phyloP scores from a whole-genome alignment of 2,113 vertebrate genomes.

The Python bivittatus region DNA sequence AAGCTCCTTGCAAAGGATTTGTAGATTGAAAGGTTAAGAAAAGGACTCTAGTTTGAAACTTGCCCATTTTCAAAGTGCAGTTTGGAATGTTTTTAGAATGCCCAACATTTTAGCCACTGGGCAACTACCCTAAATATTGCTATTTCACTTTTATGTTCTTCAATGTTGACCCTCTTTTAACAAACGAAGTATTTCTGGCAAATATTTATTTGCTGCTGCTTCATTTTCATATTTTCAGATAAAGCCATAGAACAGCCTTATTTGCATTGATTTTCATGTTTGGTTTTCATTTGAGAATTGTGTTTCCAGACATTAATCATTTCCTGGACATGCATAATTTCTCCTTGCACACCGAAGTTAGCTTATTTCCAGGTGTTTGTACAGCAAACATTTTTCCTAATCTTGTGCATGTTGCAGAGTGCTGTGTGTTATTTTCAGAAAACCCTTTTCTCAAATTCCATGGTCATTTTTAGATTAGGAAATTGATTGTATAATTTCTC shows the following conservation, averaged over 20 bases:
- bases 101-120: conserved; percentile 67
- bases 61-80: conserved; percentile 34
- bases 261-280: conserved; percentile 70
- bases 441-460: neutral
- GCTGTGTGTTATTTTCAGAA: conserved; percentile 54
- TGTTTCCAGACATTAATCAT: conserved; percentile 62
- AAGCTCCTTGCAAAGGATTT: conserved; percentile 67
- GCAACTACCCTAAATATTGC: conserved; percentile 78
- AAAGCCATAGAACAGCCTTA: conserved; percentile 62
- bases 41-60: conserved; percentile 62
- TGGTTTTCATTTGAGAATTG: conserved; percentile 67
- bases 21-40: conserved; percentile 50
- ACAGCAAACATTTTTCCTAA: conserved; percentile 57
- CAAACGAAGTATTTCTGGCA: conserved; percentile 71
- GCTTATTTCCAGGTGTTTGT: conserved; percentile 56
- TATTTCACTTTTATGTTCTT: conserved; percentile 71
- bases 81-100: conserved; percentile 60
- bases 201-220: conserved; percentile 71
- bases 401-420: conserved; percentile 16
- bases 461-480: conserved; percentile 57
- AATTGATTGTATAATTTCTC: conserved; percentile 65
- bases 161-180: conserved; percentile 69
- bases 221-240: conserved; percentile 74
- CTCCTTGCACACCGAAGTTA: conserved; percentile 56
- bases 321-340: conserved; percentile 46